Conservation (phyloP, 2,113 vertebrate genomes). For the Hippolais icterina region DNA sequence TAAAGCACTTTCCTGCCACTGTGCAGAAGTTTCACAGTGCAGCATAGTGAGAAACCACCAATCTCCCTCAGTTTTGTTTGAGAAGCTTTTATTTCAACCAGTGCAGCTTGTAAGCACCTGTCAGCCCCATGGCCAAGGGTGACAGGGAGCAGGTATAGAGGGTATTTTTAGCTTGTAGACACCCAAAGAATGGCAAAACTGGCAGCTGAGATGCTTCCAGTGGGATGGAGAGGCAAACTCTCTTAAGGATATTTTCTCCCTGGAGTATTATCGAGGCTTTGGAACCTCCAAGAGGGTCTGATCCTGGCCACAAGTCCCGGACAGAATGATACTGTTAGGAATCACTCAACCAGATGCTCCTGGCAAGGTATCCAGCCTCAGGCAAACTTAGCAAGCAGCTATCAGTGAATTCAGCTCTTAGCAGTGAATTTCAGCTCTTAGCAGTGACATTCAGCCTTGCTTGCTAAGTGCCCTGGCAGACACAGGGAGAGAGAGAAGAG, state of each 20-base stretch:
- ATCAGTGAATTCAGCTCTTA: no score
- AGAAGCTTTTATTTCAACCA: not conserved
- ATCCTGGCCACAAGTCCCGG: no score
- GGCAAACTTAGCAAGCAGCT: no score
- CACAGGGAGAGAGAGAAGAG: no score
- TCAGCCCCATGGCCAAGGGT: not conserved
- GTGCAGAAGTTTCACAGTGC: not conserved
- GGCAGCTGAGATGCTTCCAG: not conserved
- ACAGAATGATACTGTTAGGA: no score
- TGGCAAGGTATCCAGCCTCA: no score
- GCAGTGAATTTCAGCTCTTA: no score
- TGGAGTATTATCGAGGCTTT: no score
- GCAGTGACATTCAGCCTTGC: no score
- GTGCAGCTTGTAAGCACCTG: not conserved
- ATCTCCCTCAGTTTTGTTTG: not conserved
- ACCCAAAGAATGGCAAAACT: not conserved
- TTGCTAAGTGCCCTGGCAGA: no score
- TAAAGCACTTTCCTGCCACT: not conserved
- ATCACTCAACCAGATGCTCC: no score
- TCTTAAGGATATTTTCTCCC: not conserved
- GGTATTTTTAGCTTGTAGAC: conserved; percentile 12
- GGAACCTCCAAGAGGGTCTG: no score
- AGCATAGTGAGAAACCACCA: not conserved
- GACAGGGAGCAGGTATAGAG: not conserved
- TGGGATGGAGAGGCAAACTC: not conserved